Evolutionary conservation across 2,113 vertebrate species (phyloP).

Genomic region (Gambusia holbrooki): DNA sequence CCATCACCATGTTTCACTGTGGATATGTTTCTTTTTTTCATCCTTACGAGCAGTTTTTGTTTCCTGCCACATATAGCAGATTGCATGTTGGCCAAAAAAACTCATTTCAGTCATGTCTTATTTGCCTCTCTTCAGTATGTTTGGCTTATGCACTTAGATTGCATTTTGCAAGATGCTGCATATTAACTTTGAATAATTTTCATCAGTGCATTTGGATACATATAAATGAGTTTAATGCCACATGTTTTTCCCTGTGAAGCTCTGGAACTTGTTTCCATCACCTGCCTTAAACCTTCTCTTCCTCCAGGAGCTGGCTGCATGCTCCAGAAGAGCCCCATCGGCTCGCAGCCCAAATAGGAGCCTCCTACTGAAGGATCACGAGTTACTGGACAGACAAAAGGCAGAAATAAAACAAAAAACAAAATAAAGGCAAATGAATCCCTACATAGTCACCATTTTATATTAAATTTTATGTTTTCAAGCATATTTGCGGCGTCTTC

Average conservation of each 20-base stretch:
- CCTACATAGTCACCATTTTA: no score
- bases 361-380: slow-evolving; percentile 71
- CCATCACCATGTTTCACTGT: not conserved
- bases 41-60: no score
- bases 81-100: no score
- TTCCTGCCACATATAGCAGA: no score
- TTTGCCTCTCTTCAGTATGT: no score
- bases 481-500: not conserved
- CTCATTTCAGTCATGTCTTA: no score
- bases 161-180: not conserved
- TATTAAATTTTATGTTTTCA: no score
- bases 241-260: not conserved
- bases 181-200: not conserved
- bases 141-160: not conserved
- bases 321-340: slow-evolving; percentile 79
- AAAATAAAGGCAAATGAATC: not conserved
- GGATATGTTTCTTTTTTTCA: no score
- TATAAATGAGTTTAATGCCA: not conserved
- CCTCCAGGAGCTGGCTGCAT: slow-evolving; percentile 62
- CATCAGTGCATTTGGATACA: not conserved
- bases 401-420: not conserved
- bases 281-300: slow-evolving; percentile 71
- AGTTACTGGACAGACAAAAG: slow-evolving; percentile 53
- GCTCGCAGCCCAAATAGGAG: slow-evolving; percentile 77
- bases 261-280: slow-evolving; percentile 14